Base-by-base conservation (phyloP, 2,888 invertebrate genomes). In the Drosophila rubida region DNA sequence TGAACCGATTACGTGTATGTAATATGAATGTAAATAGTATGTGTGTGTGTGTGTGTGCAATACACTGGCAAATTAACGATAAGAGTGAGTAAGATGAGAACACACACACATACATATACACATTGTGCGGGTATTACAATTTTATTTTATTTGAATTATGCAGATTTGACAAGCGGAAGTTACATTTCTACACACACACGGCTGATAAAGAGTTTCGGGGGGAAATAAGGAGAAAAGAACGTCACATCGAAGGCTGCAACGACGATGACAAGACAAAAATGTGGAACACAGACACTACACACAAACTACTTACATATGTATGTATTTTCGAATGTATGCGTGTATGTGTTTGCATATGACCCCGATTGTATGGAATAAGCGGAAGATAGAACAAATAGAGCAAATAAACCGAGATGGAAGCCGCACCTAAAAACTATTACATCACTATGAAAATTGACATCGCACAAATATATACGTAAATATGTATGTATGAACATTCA, bases 391-490 rank as follows among this genome's bases (percentile, higher is more conserved):
- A 55, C 22, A 6, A 23, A 23, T 5, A 42, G n/a, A n/a, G 23
- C 44, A 45, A 45, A 53, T 22, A 14, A 13, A 19, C 19, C 9
- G 27, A 55, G 27, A 55, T 44, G 41, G 39, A 44, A 61, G 65
- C 83, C 83, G 74, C 86, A 85, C 86, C 80, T 80, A 71, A 64
- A 73, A 53, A 70, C 58, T 80, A 75, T 86, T 81, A 80, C 84
- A 81, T 86, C 87, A 81, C 71, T 69, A 66, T 68, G 62, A 74
- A 83, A 77, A 77, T 65, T 66, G 65, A 78, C 73, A 58, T 16
- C 30, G 13, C 14, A 14, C 13, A 65, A 8, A 14, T 46, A 25
- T 6, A 5, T 7, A 45, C 3, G 14, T 30, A 51, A 30, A 11
- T 11, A 60, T 69, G 22, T 27, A 27, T 27, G 7, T 25, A 27